Percentiles rank a stretch among this genome's conserved stretches.
Evolutionary conservation across 2,797 vertebrate genomes (phyloP).

Genomic region (Scolopax bukidnonensis): DNA sequence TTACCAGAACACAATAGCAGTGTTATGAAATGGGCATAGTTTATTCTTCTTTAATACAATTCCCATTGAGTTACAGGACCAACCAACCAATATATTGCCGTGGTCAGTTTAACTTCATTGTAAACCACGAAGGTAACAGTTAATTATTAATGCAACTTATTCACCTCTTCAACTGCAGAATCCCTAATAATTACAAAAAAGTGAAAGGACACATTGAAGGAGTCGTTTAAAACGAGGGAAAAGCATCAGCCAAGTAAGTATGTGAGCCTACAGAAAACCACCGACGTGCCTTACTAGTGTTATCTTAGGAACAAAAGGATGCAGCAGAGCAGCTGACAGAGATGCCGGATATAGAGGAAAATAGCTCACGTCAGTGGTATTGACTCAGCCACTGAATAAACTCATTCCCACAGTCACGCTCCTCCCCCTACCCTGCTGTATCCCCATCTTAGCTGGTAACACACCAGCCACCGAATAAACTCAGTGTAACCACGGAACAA

Average conservation of each 20-base stretch:
- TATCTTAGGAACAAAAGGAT: conserved; percentile 59
- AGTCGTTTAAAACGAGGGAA: background rate
- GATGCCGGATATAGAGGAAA: conserved; percentile 52
- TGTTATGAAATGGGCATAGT: background rate
- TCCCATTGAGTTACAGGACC: background rate
- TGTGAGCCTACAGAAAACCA: background rate
- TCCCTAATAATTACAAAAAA: background rate
- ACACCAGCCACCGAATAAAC: background rate
- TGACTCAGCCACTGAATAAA: conserved; percentile 61
- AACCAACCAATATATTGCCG: background rate
- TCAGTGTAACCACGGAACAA: background rate
- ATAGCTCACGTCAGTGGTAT: conserved; percentile 64
- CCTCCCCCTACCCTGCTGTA: conserved; percentile 35
- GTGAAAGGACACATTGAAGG: background rate
- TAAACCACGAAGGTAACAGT: background rate
- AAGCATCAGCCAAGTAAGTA: background rate
- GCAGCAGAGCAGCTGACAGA: conserved; percentile 54
- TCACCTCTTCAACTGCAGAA: background rate
- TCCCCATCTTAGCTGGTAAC: background rate
- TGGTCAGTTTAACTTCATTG: background rate
- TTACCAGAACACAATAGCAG: background rate
- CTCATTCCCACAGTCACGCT: conserved; percentile 56
- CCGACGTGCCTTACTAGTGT: background rate
- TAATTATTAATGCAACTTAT: background rate
- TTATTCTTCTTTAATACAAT: background rate